A percentile compares a stretch with the other conserved stretches of the same genome.
Conservation (phyloP, 2,888 invertebrate genomes). For the Apeira syringaria region DNA sequence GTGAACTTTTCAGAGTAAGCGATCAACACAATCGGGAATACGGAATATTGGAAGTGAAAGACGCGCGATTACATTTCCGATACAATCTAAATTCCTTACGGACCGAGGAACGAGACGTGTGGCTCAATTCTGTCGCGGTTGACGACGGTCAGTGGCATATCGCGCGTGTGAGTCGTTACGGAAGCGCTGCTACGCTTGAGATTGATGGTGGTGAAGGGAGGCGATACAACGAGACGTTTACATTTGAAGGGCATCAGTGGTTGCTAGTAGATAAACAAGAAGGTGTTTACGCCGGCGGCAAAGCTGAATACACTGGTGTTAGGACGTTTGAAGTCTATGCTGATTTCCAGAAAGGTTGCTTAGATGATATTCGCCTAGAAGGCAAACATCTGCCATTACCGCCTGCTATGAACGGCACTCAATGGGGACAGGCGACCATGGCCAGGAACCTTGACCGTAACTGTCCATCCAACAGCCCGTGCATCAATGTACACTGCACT, state of each 20-base stretch:
- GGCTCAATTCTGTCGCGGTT: slow-evolving; percentile 94
- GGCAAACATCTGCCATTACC: slow-evolving; percentile 97
- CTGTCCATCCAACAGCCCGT: slow-evolving; percentile 97
- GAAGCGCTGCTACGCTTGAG: slow-evolving; percentile 95
- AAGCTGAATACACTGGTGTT: slow-evolving; percentile 97
- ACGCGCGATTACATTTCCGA: slow-evolving; percentile 94
- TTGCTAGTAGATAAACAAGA: slow-evolving; percentile 96
- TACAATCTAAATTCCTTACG: slow-evolving; percentile 96
- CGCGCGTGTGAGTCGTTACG: slow-evolving; percentile 94
- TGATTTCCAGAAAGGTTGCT: slow-evolving; percentile 95
- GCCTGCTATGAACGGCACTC: slow-evolving; percentile 97
- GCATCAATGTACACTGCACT: slow-evolving; percentile 96
- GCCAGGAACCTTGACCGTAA: slow-evolving; percentile 95
- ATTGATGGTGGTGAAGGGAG: slow-evolving; percentile 98
- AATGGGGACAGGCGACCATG: slow-evolving; percentile 98
- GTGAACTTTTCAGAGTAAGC: slow-evolving; percentile 96
- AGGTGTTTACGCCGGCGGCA: slow-evolving; percentile 97
- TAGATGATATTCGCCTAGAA: slow-evolving; percentile 91
- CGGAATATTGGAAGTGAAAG: slow-evolving; percentile 95
- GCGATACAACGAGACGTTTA: slow-evolving; percentile 96
- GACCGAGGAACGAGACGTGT: slow-evolving; percentile 95
- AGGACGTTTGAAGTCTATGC: slow-evolving; percentile 97
- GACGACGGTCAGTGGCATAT: slow-evolving; percentile 99
- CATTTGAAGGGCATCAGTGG: slow-evolving; percentile 96
- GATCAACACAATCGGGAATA: slow-evolving; percentile 97